A percentile compares a stretch with the other conserved stretches of the same genome.
phyloP scores from a whole-genome alignment of 2,113 vertebrate genomes.

The Nesoenas mayeri region DNA sequence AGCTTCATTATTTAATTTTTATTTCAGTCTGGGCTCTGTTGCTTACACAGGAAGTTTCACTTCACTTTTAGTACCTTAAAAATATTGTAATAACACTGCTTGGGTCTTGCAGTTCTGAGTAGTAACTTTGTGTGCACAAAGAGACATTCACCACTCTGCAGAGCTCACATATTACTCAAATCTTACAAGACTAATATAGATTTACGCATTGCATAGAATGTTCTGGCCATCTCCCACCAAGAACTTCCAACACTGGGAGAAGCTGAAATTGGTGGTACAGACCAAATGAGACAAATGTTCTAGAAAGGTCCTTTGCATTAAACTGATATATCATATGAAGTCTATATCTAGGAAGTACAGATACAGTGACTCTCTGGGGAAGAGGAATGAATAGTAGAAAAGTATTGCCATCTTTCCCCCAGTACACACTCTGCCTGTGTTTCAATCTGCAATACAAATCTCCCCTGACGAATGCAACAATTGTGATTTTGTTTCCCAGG shows the following conservation, averaged over 20 bases:
- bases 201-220: not conserved
- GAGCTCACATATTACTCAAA: not conserved
- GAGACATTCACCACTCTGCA: conserved; percentile 43
- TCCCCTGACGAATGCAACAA: not conserved
- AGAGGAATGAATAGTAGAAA: not conserved
- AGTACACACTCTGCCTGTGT: not conserved
- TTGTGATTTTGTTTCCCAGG: not conserved
- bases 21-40: conserved; percentile 38
- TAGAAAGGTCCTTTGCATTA: not conserved
- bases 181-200: not conserved
- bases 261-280: not conserved
- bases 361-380: not conserved
- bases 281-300: not conserved
- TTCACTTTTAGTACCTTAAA: conserved; percentile 45
- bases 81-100: conserved; percentile 28
- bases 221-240: not conserved
- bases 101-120: not conserved
- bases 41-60: conserved; percentile 54
- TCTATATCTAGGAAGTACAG: not conserved
- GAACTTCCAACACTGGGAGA: not conserved
- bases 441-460: not conserved
- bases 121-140: conserved; percentile 37
- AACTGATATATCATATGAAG: not conserved
- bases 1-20: conserved; percentile 54
- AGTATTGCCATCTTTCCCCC: not conserved